Evolutionary conservation across 2,888 invertebrate genomes (phyloP), one percentile per base, ranked within the genome.

Genomic region (Timema cristinae): DNA sequence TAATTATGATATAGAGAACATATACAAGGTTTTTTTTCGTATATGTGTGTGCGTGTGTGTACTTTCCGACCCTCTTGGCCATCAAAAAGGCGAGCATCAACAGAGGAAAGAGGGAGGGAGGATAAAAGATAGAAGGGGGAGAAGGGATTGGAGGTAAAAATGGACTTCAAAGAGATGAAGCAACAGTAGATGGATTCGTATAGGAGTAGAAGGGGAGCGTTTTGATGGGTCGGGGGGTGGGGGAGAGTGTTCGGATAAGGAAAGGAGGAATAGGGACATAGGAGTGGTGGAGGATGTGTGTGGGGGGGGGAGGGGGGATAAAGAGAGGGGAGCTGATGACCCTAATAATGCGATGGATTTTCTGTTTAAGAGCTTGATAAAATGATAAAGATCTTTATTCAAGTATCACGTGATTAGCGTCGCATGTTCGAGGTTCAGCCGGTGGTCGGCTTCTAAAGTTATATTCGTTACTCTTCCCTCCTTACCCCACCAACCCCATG

Each of bases 121-220:
- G 63, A 61, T 61, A 32, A 47, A 61, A 11, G 13, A 10, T 61
- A 47, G 7, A 47, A 47, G 63, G 63, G 63, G 63, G 63, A 61
- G 32, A 32, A 32, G 32, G 32, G 32, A 32, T n/a, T n/a, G 56
- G 56, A 15, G 56, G 15, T 56, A 49, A 50, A 66, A 66, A 66
- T 66, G 66, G 50, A 49, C 50, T 10, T 49, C 32, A 16, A 47
- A 47, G 63, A 13, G 66, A 66, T 8, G n/a, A 15, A 49, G 48
- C 7, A 8, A 61, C 10, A 61, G 63, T 16, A 47, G 63, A 11
- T n/a, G n/a, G 66, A 50, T 15, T 15, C 50, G 66, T 13, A n/a
- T 49, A 49, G 4, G 9, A n/a, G 66, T 66, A 32, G 32, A 32
- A 32, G 32, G 32, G 32, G 32, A 32, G 32, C 32, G 32, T 32